Evolutionary conservation across 1,140 invertebrate species (phyloP).

Genomic region (Polypedilum vanderplanki): DNA sequence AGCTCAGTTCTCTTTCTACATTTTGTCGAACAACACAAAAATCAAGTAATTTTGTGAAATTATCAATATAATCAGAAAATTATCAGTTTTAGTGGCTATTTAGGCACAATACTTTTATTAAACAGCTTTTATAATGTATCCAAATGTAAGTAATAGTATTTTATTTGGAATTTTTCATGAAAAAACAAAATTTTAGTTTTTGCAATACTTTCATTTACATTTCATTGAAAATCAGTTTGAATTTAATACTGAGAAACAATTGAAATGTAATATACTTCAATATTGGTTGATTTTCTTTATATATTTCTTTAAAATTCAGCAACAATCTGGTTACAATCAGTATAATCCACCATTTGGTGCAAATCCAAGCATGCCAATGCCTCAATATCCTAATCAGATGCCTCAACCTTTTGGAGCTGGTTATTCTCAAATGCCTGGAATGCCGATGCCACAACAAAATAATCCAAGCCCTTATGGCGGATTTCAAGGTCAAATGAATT

Average conservation of each 20-base stretch:
- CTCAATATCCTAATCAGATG: not conserved
- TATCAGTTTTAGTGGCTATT: too few relatives aligned
- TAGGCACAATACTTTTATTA: too few relatives aligned
- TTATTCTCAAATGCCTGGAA: not conserved
- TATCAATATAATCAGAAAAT: too few relatives aligned
- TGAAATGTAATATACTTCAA: too few relatives aligned
- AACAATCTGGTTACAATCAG: not conserved
- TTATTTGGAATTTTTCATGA: too few relatives aligned
- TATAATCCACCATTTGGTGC: not conserved
- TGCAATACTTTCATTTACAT: not conserved
- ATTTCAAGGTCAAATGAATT: not conserved
- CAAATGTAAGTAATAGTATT: not conserved
- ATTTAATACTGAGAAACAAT: not conserved
- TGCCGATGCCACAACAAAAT: not conserved
- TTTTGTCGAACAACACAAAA: too few relatives aligned
- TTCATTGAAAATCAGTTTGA: not conserved
- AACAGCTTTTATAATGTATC: not conserved
- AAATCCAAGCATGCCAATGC: not conserved
- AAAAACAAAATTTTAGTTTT: not conserved
- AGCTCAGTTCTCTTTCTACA: too few relatives aligned
- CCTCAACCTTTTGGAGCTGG: not conserved
- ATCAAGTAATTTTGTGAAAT: too few relatives aligned
- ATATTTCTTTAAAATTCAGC: too few relatives aligned
- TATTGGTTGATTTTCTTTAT: too few relatives aligned
- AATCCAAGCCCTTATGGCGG: not conserved